Conservation (phyloP, 2,797 vertebrate species). For the Ctenopoma kingsleyae region DNA sequence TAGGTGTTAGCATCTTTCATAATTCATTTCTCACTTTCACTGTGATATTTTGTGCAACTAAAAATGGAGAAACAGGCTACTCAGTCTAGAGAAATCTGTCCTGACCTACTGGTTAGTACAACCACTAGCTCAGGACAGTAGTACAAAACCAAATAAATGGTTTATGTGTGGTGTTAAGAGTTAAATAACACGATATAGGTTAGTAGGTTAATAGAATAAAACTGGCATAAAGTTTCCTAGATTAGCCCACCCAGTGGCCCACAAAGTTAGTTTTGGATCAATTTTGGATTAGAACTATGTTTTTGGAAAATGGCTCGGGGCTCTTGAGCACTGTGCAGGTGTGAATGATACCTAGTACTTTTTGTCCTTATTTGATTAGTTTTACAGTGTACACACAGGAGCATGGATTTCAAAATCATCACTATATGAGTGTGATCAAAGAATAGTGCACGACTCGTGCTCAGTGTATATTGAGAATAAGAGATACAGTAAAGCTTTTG, state of each 20-base stretch:
- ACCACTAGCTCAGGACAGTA: too few species aligned
- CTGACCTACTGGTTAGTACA: not conserved
- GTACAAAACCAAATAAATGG: not conserved
- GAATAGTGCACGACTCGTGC: slow-evolving; percentile 29
- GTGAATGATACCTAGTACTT: slow-evolving; percentile 29
- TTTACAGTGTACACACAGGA: slow-evolving; percentile 32
- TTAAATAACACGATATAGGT: slow-evolving; percentile 39
- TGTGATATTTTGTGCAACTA: slow-evolving; percentile 13
- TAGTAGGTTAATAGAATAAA: slow-evolving; percentile 46
- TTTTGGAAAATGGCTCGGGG: slow-evolving; percentile 34
- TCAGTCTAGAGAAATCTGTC: not conserved
- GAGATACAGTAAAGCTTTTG: slow-evolving; percentile 34
- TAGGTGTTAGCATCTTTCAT: not conserved
- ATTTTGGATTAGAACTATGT: slow-evolving; percentile 1
- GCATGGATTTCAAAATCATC: slow-evolving; percentile 36
- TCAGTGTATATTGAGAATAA: slow-evolving; percentile 41
- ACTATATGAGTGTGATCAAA: slow-evolving; percentile 53
- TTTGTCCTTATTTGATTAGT: slow-evolving; percentile 23
- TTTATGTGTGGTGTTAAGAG: not conserved
- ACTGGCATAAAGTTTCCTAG: slow-evolving; percentile 42
- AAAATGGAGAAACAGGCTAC: not conserved
- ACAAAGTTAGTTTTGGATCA: slow-evolving; percentile 39
- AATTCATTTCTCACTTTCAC: slow-evolving; percentile 8
- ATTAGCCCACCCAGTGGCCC: slow-evolving; percentile 48
- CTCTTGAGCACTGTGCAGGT: slow-evolving; percentile 24